Percentiles rank a stretch among this genome's conserved stretches.
phyloP scores from a whole-genome alignment of 2,113 vertebrate genomes.

The Platichthys stellatus region DNA sequence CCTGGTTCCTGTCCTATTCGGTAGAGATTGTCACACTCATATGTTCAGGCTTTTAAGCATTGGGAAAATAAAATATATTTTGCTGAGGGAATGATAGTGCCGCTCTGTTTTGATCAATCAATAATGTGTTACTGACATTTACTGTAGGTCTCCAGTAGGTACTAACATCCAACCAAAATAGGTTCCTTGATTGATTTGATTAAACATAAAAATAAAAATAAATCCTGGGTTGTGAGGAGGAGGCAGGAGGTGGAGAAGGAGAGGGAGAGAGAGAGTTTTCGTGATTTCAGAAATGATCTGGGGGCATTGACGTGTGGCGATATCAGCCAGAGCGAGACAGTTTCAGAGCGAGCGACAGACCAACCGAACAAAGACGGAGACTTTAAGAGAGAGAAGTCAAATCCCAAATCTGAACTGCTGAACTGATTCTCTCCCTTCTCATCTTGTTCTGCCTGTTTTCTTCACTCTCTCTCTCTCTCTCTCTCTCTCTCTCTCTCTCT shows the following conservation, averaged over 20 bases:
- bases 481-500: not conserved
- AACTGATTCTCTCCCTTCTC: not conserved
- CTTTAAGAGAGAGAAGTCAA: not conserved
- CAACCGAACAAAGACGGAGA: not conserved
- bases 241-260: not conserved
- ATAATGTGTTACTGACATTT: no score
- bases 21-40: no score
- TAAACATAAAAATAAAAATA: no score
- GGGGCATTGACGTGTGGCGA: not conserved
- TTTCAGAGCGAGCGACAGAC: slow-evolving; percentile 3
- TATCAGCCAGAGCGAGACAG: not conserved
- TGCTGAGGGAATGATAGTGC: no score
- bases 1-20: no score
- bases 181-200: no score
- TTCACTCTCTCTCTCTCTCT: not conserved
- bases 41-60: no score
- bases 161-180: no score
- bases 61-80: no score
- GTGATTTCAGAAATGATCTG: not conserved
- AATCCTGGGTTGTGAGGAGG: not conserved
- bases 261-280: not conserved
- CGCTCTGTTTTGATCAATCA: no score
- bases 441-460: slow-evolving; percentile 6
- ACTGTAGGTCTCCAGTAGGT: no score
- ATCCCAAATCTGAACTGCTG: not conserved